These are phyloP conservation scores for Pantherophis guttatus DNA, from an alignment of 2,113 vertebrate species.

Conservation along the genomic window DNA sequence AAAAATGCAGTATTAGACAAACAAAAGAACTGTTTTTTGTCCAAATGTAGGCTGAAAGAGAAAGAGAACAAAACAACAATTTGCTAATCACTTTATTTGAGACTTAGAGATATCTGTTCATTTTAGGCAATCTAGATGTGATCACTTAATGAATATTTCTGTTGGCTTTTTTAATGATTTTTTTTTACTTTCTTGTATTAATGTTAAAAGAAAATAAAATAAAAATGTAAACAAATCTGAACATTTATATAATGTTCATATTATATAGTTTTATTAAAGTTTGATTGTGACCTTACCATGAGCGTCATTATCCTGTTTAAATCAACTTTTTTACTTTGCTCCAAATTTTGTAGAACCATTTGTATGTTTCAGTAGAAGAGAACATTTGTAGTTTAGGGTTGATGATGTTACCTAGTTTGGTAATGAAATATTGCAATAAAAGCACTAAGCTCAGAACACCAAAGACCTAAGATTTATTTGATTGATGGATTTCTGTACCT, in stretches of 20 bases:
- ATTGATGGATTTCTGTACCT: neutral
- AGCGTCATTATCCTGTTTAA: neutral
- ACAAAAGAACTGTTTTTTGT: neutral
- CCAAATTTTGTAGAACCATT: neutral
- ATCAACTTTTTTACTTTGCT: neutral
- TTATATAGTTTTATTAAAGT: neutral
- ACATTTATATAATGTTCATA: neutral
- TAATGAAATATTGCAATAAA: neutral
- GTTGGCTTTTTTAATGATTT: neutral
- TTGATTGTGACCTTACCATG: neutral
- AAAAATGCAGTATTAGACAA: neutral
- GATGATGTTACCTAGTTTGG: neutral
- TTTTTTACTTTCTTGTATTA: neutral
- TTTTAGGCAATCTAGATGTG: neutral
- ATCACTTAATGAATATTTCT: neutral
- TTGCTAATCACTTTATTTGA: neutral
- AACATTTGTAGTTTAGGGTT: neutral
- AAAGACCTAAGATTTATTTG: neutral
- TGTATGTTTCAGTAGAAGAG: neutral
- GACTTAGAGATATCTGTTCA: neutral
- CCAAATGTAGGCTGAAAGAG: neutral
- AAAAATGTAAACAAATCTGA: neutral
- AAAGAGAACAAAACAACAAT: neutral
- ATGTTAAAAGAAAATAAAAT: neutral
- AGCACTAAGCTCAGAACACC: neutral